Evolutionary conservation across 2,113 vertebrate genomes (phyloP), one percentile per base, ranked within the genome.

Genomic region (Chloropsis cyanopogon): DNA sequence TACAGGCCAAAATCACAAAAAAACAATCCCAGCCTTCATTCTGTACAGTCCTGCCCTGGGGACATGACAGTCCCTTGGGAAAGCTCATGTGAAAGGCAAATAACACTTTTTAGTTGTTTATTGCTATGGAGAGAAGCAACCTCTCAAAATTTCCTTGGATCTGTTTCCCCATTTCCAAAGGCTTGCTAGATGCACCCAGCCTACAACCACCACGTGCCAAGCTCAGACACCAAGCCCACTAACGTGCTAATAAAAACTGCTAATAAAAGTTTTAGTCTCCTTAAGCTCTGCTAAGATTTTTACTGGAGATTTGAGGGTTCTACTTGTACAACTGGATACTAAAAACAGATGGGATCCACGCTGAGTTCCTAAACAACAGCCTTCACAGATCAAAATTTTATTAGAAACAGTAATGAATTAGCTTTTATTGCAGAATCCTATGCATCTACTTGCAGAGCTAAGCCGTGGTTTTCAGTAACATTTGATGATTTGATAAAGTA

Each of bases 221-320:
- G 95, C 50, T 78, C 76, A 92, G 87, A 65, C 60, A 83, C 33
- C 69, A 60, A 85, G 59, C 61, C 78, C 69, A 85, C 78, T 90
- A 68, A 93, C 80, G 87, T 46, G 95, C 95, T 87, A 90, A 95
- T 94, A 96, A 96, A 96, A 96, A 94, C 88, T 65, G 82, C 90
- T 93, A 88, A 93, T 89, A 92, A 95, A 93, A 87, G 28, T 89
- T 56, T 69, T 16, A 61, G 89, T 57, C 84, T 87, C 46, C 73
- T 91, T 76, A 91, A 86, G 81, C 88, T 79, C 73, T 3, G 6
- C 83, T 76, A 84, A 60, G 91, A 91, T 79, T 95, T 96, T 76
- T 92, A 94, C 70, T 85, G 70, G 84, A 89, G 66, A 93, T 95
- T 49, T 49, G 31, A 84, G 70, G 14, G 25, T 75, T 92, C 72